Evolutionary conservation across 2,113 vertebrate species (phyloP).

Genomic region (Ctenomys sociabilis): DNA sequence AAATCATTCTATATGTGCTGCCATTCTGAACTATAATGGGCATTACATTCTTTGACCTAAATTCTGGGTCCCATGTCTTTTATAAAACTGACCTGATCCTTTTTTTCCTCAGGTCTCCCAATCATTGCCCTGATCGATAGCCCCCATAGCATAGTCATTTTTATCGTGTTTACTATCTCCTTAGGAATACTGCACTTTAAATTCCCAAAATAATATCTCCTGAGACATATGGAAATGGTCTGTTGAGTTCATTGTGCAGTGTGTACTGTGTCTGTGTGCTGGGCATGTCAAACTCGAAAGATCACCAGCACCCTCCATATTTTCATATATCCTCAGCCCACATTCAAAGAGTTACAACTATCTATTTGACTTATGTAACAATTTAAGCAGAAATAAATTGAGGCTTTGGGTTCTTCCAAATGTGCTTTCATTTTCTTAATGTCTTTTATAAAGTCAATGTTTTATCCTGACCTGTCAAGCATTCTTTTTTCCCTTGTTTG

Average conservation of each 20-base stretch:
- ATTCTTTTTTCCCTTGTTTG: not conserved
- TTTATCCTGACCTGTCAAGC: not conserved
- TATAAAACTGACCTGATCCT: not conserved
- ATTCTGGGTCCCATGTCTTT: not conserved
- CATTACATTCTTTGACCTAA: not conserved
- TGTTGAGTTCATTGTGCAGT: not conserved
- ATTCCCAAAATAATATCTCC: conserved; percentile 30
- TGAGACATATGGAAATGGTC: conserved; percentile 35
- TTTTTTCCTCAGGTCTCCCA: not conserved
- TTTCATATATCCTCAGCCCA: not conserved
- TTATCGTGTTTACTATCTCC: conserved; percentile 21
- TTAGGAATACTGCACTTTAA: conserved; percentile 68
- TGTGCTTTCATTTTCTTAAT: conserved; percentile 7
- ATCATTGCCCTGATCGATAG: not conserved
- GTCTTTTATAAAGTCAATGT: not conserved
- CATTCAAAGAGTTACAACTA: not conserved
- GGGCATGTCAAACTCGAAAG: not conserved
- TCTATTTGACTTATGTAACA: not conserved
- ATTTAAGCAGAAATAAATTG: conserved; percentile 41
- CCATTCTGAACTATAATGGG: not conserved
- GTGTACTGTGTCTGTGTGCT: not conserved
- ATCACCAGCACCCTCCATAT: not conserved
- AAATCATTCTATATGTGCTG: not conserved
- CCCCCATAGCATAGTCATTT: not conserved
- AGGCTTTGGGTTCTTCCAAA: not conserved